These are phyloP conservation scores for Macquaria australasica DNA, from an alignment of 2,113 vertebrate species.

Conservation along the genomic window DNA sequence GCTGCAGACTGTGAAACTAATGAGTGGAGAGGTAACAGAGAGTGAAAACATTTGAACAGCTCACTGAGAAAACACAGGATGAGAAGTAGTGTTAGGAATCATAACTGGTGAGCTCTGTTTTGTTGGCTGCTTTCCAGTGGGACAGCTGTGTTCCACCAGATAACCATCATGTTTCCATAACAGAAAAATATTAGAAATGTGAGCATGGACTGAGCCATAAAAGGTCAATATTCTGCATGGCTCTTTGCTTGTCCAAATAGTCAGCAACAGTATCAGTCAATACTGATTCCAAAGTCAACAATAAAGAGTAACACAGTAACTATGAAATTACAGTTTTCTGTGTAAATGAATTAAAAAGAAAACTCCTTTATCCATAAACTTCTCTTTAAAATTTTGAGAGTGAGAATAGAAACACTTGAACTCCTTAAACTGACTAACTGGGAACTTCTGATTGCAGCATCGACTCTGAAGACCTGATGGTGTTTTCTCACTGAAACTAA, in stretches of 20 bases:
- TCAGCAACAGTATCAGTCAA: constrained; percentile 1
- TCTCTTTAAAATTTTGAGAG: not conserved
- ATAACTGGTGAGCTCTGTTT: not conserved
- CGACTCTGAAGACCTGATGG: not conserved
- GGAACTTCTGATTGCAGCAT: not conserved
- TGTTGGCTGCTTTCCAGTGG: not conserved
- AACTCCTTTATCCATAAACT: not conserved
- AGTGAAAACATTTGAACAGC: not conserved
- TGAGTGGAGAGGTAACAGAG: not conserved
- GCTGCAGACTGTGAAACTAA: constrained; percentile 3
- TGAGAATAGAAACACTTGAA: not conserved
- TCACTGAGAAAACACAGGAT: not conserved
- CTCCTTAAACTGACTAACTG: not conserved
- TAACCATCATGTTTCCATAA: not conserved
- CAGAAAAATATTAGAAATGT: not conserved
- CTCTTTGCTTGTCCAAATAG: not conserved
- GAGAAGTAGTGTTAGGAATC: not conserved
- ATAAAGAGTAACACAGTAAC: not conserved
- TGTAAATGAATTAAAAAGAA: not conserved
- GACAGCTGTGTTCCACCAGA: not conserved
- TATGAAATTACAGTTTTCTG: no score
- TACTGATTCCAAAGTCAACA: not conserved
- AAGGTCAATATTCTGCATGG: not conserved
- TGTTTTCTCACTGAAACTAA: not conserved
- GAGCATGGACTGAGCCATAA: not conserved